Percentiles rank a stretch among this genome's conserved stretches.
These are phyloP conservation scores for Deroptyus accipitrinus DNA, from an alignment of 2,113 vertebrate genomes.

Conservation along the genomic window DNA sequence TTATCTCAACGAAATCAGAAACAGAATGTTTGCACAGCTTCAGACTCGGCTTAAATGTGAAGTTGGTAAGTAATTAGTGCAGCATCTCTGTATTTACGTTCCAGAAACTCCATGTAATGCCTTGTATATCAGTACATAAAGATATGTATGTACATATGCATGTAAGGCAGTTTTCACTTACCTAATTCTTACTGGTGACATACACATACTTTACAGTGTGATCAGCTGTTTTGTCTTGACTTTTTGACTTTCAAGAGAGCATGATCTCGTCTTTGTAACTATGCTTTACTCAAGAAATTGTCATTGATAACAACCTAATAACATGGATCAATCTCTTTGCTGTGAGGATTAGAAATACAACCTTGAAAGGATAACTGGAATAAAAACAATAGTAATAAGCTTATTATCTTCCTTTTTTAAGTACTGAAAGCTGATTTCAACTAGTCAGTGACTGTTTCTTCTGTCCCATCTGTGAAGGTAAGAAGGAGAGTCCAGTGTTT, in stretches of 20 bases:
- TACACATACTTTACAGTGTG: neutral
- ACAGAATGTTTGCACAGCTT: slow-evolving; percentile 76
- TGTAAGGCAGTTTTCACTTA: neutral
- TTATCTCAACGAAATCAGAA: slow-evolving; percentile 80
- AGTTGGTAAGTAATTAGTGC: slow-evolving; percentile 80
- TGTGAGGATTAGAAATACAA: neutral
- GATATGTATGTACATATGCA: neutral
- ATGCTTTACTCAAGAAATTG: neutral
- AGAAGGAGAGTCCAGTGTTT: slow-evolving; percentile 86
- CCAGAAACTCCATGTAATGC: neutral
- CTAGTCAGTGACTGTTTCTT: neutral
- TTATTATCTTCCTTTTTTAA: neutral
- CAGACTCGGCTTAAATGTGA: slow-evolving; percentile 81
- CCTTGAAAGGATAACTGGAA: neutral
- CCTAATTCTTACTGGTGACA: neutral
- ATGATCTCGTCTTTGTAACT: neutral
- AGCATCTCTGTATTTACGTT: neutral
- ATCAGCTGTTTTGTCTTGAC: neutral
- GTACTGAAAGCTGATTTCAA: neutral
- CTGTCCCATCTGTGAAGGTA: slow-evolving; percentile 72
- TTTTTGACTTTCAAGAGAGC: neutral
- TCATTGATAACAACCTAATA: neutral
- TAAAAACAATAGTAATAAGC: neutral
- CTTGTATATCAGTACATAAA: neutral
- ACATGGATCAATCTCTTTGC: neutral